phyloP scores from a whole-genome alignment of 2,888 invertebrate genomes.

The Cheilosia urbana region DNA sequence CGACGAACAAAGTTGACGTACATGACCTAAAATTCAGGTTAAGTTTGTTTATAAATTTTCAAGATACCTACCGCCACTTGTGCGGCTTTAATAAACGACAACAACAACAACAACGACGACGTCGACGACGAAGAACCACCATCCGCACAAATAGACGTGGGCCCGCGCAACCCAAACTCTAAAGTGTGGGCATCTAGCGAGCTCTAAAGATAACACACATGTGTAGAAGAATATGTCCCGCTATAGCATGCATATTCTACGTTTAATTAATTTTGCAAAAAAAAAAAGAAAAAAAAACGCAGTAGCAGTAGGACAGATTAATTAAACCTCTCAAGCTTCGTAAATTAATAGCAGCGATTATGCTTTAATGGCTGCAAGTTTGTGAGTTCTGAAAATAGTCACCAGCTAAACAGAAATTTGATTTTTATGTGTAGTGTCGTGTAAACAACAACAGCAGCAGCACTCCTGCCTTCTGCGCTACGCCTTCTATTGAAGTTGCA shows the following conservation, averaged over 20 bases:
- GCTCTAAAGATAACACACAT: conserved; percentile 5
- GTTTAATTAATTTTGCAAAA: conserved; percentile 65
- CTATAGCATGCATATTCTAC: not conserved
- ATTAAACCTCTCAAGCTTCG: conserved; percentile 63
- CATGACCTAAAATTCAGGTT: conserved; percentile 75
- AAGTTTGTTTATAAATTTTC: conserved; percentile 71
- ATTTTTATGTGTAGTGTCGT: conserved; percentile 45
- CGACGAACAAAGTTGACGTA: conserved; percentile 67
- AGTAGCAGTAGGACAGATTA: conserved; percentile 51
- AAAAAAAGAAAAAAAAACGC: conserved; percentile 47
- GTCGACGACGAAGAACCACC: conserved; percentile 28
- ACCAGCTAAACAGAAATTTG: conserved; percentile 15
- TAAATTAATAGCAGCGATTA: conserved; percentile 51
- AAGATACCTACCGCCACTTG: conserved; percentile 58
- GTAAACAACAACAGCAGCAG: conserved; percentile 34
- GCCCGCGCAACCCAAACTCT: conserved; percentile 5
- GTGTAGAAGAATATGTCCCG: not conserved
- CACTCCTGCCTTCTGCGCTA: conserved; percentile 47
- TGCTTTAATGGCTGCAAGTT: conserved; percentile 35
- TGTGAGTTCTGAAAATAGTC: conserved; percentile 41
- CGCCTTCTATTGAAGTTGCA: conserved; percentile 63
- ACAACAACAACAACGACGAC: conserved; percentile 2
- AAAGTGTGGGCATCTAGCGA: conserved; percentile 23
- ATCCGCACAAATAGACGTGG: conserved; percentile 23
- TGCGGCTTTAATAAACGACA: conserved; percentile 35